Evolutionary conservation across 2,888 invertebrate species (phyloP).

Genomic region (Cybosia mesomella): DNA sequence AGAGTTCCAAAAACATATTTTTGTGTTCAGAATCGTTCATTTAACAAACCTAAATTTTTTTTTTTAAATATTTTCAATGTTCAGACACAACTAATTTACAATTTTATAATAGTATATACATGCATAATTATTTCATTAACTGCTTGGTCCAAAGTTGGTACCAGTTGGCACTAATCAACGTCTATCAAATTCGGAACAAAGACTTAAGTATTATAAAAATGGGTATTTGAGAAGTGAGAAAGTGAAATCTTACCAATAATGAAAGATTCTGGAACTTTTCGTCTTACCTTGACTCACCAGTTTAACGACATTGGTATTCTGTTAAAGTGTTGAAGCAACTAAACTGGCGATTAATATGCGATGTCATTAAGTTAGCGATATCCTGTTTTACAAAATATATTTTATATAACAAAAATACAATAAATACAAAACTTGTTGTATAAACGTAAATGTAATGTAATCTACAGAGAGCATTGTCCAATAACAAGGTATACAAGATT

Average conservation of each 20-base stretch:
- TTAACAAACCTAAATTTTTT: too few relatives aligned
- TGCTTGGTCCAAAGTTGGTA: background rate
- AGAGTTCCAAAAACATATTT: too few relatives aligned
- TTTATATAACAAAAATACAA: background rate
- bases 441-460: background rate
- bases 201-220: background rate
- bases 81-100: too few relatives aligned
- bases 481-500: background rate
- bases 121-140: background rate
- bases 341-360: slow-evolving; percentile 28
- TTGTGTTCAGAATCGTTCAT: too few relatives aligned
- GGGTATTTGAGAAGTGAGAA: slow-evolving; percentile 5
- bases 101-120: too few relatives aligned
- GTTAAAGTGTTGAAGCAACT: slow-evolving; percentile 28
- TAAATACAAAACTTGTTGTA: background rate
- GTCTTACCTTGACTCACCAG: slow-evolving; percentile 30
- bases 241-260: slow-evolving; percentile 17
- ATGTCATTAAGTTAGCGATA: background rate
- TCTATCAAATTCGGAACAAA: background rate
- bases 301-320: slow-evolving; percentile 31
- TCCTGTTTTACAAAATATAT: background rate
- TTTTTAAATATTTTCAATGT: too few relatives aligned
- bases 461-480: background rate
- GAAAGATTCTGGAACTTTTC: slow-evolving; percentile 28
- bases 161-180: background rate